phyloP scores from a whole-genome alignment of 2,113 vertebrate species.

The Mastomys natalensis region DNA sequence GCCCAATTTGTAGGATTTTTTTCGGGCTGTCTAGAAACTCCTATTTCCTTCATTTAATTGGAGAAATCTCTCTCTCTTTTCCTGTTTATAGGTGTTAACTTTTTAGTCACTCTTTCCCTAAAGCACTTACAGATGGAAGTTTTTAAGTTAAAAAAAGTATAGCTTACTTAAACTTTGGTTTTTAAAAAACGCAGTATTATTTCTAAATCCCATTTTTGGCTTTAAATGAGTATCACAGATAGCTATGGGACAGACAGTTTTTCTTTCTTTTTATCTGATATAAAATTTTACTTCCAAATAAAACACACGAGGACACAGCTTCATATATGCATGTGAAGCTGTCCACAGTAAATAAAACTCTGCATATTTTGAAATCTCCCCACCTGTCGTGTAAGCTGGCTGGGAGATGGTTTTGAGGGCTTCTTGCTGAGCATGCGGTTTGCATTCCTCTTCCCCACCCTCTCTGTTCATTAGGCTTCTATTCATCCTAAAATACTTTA shows the following conservation, averaged over 20 bases:
- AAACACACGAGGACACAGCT: not conserved
- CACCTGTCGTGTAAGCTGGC: not conserved
- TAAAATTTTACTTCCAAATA: conserved; percentile 45
- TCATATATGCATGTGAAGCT: not conserved
- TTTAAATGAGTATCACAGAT: not conserved
- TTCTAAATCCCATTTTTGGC: conserved; percentile 7
- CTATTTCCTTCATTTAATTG: conserved; percentile 47
- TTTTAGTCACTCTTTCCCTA: conserved; percentile 46
- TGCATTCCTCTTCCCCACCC: conserved; percentile 8
- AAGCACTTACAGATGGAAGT: conserved; percentile 21
- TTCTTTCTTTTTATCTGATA: not conserved
- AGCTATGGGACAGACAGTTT: not conserved
- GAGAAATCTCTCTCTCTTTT: not conserved
- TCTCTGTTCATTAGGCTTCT: conserved; percentile 62
- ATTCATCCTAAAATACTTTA: conserved; percentile 60
- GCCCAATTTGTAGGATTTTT: conserved; percentile 1
- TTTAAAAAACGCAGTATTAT: not conserved
- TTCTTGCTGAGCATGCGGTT: conserved; percentile 32
- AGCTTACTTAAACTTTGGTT: conserved; percentile 47
- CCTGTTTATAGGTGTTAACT: not conserved
- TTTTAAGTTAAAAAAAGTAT: conserved; percentile 39
- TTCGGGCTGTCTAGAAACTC: conserved; percentile 53
- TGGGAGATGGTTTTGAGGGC: conserved; percentile 37
- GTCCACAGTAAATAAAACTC: not conserved
- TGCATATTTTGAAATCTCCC: not conserved